Conservation (phyloP, 1,140 invertebrate species). For the Caenorhabditis briggsae region DNA sequence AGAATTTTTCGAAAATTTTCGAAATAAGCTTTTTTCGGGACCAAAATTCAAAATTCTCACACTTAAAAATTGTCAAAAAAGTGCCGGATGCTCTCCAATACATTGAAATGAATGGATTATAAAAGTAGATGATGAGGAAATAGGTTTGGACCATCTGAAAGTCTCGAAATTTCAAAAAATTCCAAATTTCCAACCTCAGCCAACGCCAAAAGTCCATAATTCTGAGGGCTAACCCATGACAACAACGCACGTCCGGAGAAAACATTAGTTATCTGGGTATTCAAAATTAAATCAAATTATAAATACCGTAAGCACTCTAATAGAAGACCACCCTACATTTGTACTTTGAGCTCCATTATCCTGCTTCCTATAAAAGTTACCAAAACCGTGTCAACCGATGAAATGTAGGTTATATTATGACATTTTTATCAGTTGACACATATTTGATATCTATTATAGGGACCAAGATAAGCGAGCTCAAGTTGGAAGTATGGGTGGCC, state of each 20-base stretch:
- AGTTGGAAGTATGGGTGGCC: too few relatives aligned
- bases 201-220: not conserved
- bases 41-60: not conserved
- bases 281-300: not conserved
- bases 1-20: too few relatives aligned
- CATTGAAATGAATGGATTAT: not conserved
- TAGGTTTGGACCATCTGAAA: not conserved
- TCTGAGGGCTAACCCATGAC: not conserved
- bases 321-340: too few relatives aligned
- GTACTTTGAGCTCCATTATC: too few relatives aligned
- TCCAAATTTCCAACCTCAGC: not conserved
- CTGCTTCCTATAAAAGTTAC: too few relatives aligned
- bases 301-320: too few relatives aligned
- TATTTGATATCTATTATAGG: too few relatives aligned
- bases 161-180: not conserved
- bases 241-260: not conserved
- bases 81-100: not conserved
- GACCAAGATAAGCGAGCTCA: too few relatives aligned
- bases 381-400: too few relatives aligned
- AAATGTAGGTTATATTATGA: too few relatives aligned
- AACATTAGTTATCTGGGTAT: not conserved
- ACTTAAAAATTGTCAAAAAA: not conserved
- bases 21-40: not conserved
- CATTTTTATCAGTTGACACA: too few relatives aligned
- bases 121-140: not conserved